Evolutionary conservation across 2,113 vertebrate species (phyloP), one percentile per base, ranked within the genome.

Genomic region (Otolemur garnettii): DNA sequence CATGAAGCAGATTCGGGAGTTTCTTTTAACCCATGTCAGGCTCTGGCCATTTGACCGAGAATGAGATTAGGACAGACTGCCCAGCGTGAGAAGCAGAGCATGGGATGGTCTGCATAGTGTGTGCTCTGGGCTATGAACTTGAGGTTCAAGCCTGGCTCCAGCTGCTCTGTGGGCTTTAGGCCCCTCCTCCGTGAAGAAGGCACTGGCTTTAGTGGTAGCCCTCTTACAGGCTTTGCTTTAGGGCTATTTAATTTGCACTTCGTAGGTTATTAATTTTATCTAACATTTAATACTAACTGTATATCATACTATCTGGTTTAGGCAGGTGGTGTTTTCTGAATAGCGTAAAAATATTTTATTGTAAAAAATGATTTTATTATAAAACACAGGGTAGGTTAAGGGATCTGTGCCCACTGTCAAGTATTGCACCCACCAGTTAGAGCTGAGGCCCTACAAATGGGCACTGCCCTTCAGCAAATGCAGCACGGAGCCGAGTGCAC

Each of bases 31-130:
- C 75, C 11, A 15, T 62, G 55, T 85, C 66, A 30, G 77, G 96
- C 68, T 69, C 50, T 69, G 85, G 87, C 93, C 92, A 72, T 87
- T 53, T 90, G 94, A 75, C 69, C 14, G 30, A 83, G 57, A 38
- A 62, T 71, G 35, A 84, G 71, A 83, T 66, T 53, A 50, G 45
- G 45, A 42, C 2, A 19, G 64, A 22, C 80, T 75, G 57, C 53
- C 42, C 42, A 18, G 87, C 53, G 21, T 0, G 15, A 55, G 96
- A 90, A 82, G 79, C 75, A 60, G 81, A 57, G 55, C 81, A 87
- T 35, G 33, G 80, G 38, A 38, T 5, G 45, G 74, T n/a, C 59
- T 38, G 30, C 35, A 50, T 10, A 35, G 80, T 11, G 87, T 79
- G 17, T 15, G 60, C 5, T 9, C 59, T 17, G 68, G 38, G 75